Conservation (phyloP, 1,140 invertebrate species). For the Vanessa atalanta region DNA sequence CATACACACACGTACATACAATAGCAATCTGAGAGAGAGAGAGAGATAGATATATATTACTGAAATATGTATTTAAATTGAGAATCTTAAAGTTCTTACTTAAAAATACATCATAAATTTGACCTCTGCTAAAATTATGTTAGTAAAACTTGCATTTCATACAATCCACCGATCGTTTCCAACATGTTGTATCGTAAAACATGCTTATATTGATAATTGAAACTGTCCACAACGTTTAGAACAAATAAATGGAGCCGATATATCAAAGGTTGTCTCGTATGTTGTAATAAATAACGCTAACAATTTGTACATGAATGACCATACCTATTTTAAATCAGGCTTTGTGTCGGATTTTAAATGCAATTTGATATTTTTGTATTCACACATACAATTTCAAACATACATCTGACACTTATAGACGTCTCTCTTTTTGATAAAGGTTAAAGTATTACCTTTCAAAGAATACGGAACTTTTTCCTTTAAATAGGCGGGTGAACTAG, state of each 20-base stretch:
- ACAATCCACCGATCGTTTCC: not conserved
- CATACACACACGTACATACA: too few relatives aligned
- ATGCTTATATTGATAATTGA: conserved; percentile 23
- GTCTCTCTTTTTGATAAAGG: too few relatives aligned
- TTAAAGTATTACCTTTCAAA: too few relatives aligned
- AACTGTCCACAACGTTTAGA: conserved; percentile 38
- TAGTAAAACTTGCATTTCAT: not conserved
- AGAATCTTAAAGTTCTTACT: too few relatives aligned
- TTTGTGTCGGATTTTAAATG: conserved; percentile 9
- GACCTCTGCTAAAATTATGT: not conserved
- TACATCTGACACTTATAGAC: too few relatives aligned
- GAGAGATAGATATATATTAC: too few relatives aligned
- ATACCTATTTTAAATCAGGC: conserved; percentile 33
- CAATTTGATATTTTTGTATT: not conserved
- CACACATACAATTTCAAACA: too few relatives aligned
- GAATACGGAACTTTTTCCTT: too few relatives aligned
- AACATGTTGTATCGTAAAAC: not conserved
- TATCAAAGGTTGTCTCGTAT: conserved; percentile 38
- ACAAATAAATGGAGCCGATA: conserved; percentile 38
- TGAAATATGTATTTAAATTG: too few relatives aligned
- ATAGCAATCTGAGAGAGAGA: too few relatives aligned
- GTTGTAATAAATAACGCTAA: conserved; percentile 38
- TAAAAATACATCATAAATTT: too few relatives aligned
- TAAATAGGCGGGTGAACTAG: too few relatives aligned
- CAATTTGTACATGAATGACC: conserved; percentile 31